Base-by-base conservation (phyloP, 2,888 invertebrate species). In the Odontomyia ornata region DNA sequence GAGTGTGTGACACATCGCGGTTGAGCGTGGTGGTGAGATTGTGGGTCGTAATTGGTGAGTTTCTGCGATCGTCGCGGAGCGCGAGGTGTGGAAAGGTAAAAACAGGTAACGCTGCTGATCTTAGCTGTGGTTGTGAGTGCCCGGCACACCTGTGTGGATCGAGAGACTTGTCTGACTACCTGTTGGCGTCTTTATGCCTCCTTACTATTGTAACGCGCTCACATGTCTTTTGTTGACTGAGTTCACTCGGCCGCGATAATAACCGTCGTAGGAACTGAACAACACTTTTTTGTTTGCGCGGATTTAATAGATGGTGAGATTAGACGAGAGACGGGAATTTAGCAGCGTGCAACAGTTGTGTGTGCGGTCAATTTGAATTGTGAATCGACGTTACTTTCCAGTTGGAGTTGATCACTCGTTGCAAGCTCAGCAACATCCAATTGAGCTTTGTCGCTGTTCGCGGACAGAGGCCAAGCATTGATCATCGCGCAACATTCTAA, bases 61-160 rank as follows among this genome's bases (percentile, higher is more conserved):
- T 18, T 36, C 15, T 36, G 23, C 30, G 65, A 65, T 65, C 65
- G 36, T 4, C 3, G 4, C 15, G 36, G 15, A 52, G n/a, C 65
- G 30, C 36, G 65, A 18, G 36, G 36, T 5, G 64, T 15, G 36
- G 65, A 25, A 25, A 25, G 30, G 18, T n/a, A n/a, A 65, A 65
- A 18, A 64, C 28, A 25, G 23, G 18, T 15, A 62, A 28, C 36
- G 36, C 65, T 30, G 18, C 27, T 36, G 65, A 36, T 36, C n/a
- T 2, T 7, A 18, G 65, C 28, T 30, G 64, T 13, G 25, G 21
- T 25, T 15, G 15, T 15, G 4, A 13, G 4, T 60, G 21, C 30
- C 64, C 23, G 15, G 64, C 69, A 69, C 69, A 69, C 69, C 69
- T 69, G 69, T 47, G 47, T 13, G 25, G 36, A 62, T 28, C 36